Percentiles rank a stretch among this genome's conserved stretches.
phyloP scores from a whole-genome alignment of 1,140 invertebrate species.

The Caenorhabditis inopinata region DNA sequence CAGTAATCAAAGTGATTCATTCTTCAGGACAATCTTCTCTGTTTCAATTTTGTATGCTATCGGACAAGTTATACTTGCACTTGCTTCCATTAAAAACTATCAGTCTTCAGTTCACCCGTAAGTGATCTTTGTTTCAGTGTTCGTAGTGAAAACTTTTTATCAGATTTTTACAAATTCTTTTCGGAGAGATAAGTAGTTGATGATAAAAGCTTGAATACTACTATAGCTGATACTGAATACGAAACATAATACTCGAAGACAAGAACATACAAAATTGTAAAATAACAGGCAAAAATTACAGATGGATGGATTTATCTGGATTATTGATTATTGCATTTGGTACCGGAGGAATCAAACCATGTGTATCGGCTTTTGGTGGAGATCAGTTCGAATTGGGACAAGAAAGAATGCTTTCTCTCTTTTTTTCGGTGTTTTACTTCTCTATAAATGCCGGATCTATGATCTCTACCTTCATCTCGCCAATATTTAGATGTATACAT shows the following conservation, averaged over 20 bases:
- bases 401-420: slow-evolving; percentile 68
- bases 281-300: not conserved
- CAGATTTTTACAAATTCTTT: slow-evolving; percentile 7
- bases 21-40: slow-evolving; percentile 67
- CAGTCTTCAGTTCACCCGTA: slow-evolving; percentile 72
- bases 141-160: not conserved
- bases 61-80: slow-evolving; percentile 79
- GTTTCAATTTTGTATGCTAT: slow-evolving; percentile 76
- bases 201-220: not conserved
- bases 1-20: not conserved
- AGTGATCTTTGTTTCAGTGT: slow-evolving; percentile 31
- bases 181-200: not conserved
- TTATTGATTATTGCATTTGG: slow-evolving; percentile 77
- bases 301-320: slow-evolving; percentile 68
- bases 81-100: slow-evolving; percentile 71
- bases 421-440: slow-evolving; percentile 90
- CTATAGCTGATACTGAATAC: not conserved
- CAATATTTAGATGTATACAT: slow-evolving; percentile 73
- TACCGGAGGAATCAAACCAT: slow-evolving; percentile 93
- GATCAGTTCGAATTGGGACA: slow-evolving; percentile 83
- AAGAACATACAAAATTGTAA: not conserved
- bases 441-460: slow-evolving; percentile 87
- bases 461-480: slow-evolving; percentile 84
- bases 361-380: slow-evolving; percentile 90
- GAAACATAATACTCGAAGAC: not conserved